Percentiles rank a stretch among this genome's conserved stretches.
Evolutionary conservation across 1,140 invertebrate species (phyloP).

Genomic region (Vollenhovia emeryi): DNA sequence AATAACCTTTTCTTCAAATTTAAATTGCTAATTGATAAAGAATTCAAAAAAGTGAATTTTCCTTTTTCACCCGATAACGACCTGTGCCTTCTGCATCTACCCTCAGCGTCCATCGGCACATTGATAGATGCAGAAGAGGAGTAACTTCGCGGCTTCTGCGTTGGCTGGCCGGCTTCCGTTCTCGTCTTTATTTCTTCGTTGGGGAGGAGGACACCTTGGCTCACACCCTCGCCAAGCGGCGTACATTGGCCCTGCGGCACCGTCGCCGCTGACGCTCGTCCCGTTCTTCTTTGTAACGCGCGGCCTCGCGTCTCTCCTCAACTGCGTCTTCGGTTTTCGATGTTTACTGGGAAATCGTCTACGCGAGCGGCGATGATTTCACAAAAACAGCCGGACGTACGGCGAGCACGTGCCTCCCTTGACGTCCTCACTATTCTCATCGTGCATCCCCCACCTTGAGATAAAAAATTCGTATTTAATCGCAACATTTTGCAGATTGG

Average conservation of each 20-base stretch:
- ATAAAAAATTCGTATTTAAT: not conserved
- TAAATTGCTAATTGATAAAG: no score
- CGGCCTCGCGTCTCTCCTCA: conserved; percentile 36
- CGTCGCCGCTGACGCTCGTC: conserved; percentile 60
- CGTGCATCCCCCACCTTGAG: no score
- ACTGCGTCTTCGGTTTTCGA: conserved; percentile 73
- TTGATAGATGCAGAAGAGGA: not conserved
- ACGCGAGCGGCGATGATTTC: not conserved
- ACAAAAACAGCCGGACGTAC: not conserved
- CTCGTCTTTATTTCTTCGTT: not conserved
- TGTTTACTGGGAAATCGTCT: conserved; percentile 58
- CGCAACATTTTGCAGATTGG: not conserved
- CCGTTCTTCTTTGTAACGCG: conserved; percentile 75
- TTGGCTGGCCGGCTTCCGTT: conserved; percentile 12
- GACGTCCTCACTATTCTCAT: not conserved
- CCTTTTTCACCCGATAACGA: no score
- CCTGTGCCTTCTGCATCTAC: no score
- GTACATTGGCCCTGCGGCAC: conserved; percentile 70
- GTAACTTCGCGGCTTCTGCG: not conserved
- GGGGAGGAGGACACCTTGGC: conserved; percentile 26
- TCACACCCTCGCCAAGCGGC: conserved; percentile 49
- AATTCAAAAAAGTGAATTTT: no score
- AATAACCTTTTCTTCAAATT: no score
- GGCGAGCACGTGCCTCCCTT: not conserved
- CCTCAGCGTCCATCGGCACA: not conserved